phyloP scores from a whole-genome alignment of 2,888 invertebrate genomes.

The Neoascia interrupta region DNA sequence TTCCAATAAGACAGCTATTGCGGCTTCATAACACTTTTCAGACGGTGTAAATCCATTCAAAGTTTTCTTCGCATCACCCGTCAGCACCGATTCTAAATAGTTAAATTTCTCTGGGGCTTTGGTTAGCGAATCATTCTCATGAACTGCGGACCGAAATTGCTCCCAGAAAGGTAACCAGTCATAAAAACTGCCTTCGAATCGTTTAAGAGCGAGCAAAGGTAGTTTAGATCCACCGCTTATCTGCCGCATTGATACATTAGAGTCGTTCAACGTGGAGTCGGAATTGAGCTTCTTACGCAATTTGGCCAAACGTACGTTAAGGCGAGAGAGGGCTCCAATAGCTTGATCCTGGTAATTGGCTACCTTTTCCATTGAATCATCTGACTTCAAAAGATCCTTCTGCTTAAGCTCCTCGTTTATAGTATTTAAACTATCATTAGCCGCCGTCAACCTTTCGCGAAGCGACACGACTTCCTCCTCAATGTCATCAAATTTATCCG shows the following conservation, averaged over 20 bases:
- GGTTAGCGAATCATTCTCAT: slow-evolving; percentile 3
- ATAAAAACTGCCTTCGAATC: slow-evolving; percentile 16
- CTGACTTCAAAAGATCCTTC: not conserved
- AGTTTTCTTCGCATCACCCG: slow-evolving; percentile 19
- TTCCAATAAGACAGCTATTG: slow-evolving; percentile 16
- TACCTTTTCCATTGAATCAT: not conserved
- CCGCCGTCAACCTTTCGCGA: slow-evolving; percentile 9
- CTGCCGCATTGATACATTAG: not conserved
- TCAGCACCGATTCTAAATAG: slow-evolving; percentile 26
- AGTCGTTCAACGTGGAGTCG: not conserved
- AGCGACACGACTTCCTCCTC: slow-evolving; percentile 17
- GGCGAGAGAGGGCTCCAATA: not conserved
- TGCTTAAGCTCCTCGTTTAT: slow-evolving; percentile 1
- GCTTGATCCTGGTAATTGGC: slow-evolving; percentile 18
- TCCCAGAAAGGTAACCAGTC: slow-evolving; percentile 32
- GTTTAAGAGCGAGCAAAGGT: slow-evolving; percentile 15
- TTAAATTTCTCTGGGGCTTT: slow-evolving; percentile 18
- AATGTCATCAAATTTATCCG: slow-evolving; percentile 7
- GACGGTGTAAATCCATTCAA: slow-evolving; percentile 31
- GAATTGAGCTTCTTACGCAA: not conserved
- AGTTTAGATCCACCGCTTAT: not conserved
- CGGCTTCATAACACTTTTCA: slow-evolving; percentile 20
- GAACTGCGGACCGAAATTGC: slow-evolving; percentile 25
- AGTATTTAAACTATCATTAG: slow-evolving; percentile 4
- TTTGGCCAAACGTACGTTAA: slow-evolving; percentile 6